These are phyloP conservation scores for Campoletis sonorensis DNA, from an alignment of 1,140 invertebrate genomes.

Conservation along the genomic window DNA sequence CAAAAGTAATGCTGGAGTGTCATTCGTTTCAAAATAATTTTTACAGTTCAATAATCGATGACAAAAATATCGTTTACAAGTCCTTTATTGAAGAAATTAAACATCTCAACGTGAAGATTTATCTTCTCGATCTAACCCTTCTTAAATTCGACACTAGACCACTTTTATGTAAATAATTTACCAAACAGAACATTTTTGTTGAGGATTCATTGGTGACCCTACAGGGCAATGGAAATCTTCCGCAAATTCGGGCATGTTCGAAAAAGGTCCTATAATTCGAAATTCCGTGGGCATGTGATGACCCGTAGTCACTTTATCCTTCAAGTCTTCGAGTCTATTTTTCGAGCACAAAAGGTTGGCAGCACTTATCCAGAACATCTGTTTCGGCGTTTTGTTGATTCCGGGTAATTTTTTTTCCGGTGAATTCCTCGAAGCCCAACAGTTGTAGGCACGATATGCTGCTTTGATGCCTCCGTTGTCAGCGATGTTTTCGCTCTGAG, in stretches of 20 bases:
- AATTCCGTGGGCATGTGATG: conserved; percentile 86
- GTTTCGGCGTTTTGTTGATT: conserved; percentile 78
- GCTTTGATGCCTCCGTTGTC: conserved; percentile 94
- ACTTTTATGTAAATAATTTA: no score
- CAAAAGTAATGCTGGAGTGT: no score
- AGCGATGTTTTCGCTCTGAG: conserved; percentile 94
- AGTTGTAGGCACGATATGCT: conserved; percentile 80
- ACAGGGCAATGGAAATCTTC: conserved; percentile 90
- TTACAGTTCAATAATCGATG: no score
- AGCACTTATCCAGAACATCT: conserved; percentile 88
- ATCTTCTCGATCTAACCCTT: no score
- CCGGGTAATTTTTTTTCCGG: conserved; percentile 81
- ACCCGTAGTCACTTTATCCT: conserved; percentile 85
- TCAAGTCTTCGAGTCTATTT: conserved; percentile 84
- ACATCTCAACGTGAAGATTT: no score
- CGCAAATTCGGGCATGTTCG: conserved; percentile 93
- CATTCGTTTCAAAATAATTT: no score
- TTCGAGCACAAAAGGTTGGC: conserved; percentile 84
- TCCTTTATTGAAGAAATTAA: no score
- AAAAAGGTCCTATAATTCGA: conserved; percentile 92
- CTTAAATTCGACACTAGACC: no score
- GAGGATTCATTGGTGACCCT: conserved; percentile 91
- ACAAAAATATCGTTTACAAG: no score
- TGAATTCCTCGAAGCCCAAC: conserved; percentile 77
- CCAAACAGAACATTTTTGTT: conserved; percentile 92